Evolutionary conservation across 2,888 invertebrate genomes (phyloP).

Genomic region (Brenthis ino): DNA sequence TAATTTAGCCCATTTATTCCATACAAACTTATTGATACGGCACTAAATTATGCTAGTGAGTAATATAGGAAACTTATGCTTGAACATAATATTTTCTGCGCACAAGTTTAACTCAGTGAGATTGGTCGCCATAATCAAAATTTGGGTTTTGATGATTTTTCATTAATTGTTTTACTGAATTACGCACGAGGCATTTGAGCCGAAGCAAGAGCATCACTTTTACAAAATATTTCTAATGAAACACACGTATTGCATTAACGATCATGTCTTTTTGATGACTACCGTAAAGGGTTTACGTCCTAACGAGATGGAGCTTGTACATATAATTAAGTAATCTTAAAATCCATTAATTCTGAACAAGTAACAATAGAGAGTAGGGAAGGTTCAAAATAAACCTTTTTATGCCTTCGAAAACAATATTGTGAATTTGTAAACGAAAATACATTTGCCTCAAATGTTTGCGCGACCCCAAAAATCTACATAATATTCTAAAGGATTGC

Average conservation of each 20-base stretch:
- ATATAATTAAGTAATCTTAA: slow-evolving; percentile 30
- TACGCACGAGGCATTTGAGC: no score
- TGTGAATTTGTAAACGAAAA: slow-evolving; percentile 42
- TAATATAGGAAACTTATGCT: no score
- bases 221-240: not conserved
- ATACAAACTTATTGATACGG: no score
- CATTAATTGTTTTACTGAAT: no score
- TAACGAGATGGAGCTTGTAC: slow-evolving; percentile 10
- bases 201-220: no score
- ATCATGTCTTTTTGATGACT: slow-evolving; percentile 9
- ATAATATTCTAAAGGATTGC: slow-evolving; percentile 39
- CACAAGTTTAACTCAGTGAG: no score
- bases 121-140: no score
- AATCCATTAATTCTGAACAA: slow-evolving; percentile 26
- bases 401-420: slow-evolving; percentile 41
- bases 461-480: slow-evolving; percentile 42
- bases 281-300: slow-evolving; percentile 14
- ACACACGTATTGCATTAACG: slow-evolving; percentile 17
- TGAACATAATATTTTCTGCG: no score
- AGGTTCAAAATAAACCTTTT: slow-evolving; percentile 35
- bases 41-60: no score
- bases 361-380: slow-evolving; percentile 16
- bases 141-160: no score
- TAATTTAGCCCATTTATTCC: no score
- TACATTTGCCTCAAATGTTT: slow-evolving; percentile 39